Evolutionary conservation across 2,113 vertebrate species (phyloP).

Genomic region (Entelurus aequoreus): DNA sequence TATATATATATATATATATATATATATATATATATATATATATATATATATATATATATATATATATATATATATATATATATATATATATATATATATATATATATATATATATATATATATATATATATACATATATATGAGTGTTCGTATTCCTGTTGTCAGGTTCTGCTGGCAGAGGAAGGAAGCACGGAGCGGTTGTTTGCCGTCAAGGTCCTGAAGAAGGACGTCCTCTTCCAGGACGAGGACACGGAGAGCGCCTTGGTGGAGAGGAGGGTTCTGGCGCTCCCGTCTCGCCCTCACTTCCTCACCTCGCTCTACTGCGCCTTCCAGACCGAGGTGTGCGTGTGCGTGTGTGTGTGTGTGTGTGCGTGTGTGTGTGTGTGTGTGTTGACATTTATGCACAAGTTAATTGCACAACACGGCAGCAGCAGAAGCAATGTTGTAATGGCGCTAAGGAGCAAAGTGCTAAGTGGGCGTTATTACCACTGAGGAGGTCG

Average conservation of each 20-base stretch:
- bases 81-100: not conserved
- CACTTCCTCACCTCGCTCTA: constrained; percentile 88
- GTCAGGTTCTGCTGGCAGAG: constrained; percentile 86
- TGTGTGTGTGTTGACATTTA: not conserved
- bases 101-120: not conserved
- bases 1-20: too few relatives aligned
- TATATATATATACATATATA: constrained; percentile 1
- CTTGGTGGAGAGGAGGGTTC: constrained; percentile 86
- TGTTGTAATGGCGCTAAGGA: too few relatives aligned
- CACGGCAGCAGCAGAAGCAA: too few relatives aligned
- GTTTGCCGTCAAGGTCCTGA: constrained; percentile 87
- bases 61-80: too few relatives aligned
- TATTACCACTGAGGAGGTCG: too few relatives aligned
- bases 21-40: too few relatives aligned
- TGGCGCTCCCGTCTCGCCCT: constrained; percentile 78
- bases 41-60: too few relatives aligned
- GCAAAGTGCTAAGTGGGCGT: too few relatives aligned
- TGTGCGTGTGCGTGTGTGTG: constrained; percentile 36
- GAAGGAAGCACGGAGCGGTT: constrained; percentile 80
- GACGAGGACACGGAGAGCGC: constrained; percentile 90
- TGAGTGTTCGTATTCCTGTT: not conserved
- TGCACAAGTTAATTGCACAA: too few relatives aligned
- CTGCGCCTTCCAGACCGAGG: constrained; percentile 86
- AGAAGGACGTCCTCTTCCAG: constrained; percentile 90
- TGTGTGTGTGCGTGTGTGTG: too few relatives aligned